phyloP scores from a whole-genome alignment of 1,140 invertebrate genomes.

The Ceratoteleas bidentatus region DNA sequence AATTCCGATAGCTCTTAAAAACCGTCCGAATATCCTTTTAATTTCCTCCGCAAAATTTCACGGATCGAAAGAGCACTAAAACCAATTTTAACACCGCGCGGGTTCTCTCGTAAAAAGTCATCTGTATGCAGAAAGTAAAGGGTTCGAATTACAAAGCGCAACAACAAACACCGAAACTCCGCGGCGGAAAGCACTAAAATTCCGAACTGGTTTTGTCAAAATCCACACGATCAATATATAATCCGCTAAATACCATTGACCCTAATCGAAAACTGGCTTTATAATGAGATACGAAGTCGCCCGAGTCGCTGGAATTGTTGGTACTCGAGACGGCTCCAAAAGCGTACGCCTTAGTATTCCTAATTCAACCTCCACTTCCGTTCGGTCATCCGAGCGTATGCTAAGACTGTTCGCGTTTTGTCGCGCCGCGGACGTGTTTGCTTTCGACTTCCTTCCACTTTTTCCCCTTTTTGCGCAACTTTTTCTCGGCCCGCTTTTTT shows the following conservation, averaged over 20 bases:
- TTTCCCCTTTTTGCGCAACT: too few relatives aligned
- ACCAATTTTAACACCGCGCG: too few relatives aligned
- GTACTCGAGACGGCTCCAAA: conserved; percentile 35
- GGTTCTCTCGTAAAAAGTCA: too few relatives aligned
- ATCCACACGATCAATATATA: conserved; percentile 48
- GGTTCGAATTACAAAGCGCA: conserved; percentile 2
- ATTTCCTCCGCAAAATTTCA: too few relatives aligned
- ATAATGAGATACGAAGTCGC: conserved; percentile 58
- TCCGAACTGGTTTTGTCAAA: conserved; percentile 28
- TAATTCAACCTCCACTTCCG: conserved; percentile 43
- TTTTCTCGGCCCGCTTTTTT: too few relatives aligned
- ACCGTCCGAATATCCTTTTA: too few relatives aligned
- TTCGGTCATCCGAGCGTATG: conserved; percentile 8
- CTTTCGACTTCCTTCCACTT: too few relatives aligned
- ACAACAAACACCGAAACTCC: neutral
- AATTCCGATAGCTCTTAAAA: too few relatives aligned
- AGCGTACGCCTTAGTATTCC: conserved; percentile 21
- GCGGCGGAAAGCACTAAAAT: conserved; percentile 12
- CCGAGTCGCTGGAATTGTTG: conserved; percentile 27
- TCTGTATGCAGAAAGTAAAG: conserved; percentile 2
- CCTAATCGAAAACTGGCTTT: conserved; percentile 58
- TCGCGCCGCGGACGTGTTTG: too few relatives aligned
- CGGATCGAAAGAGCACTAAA: too few relatives aligned
- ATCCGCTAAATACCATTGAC: conserved; percentile 48
- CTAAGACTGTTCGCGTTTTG: too few relatives aligned